These are phyloP conservation scores for Ditula angustiorana DNA, from an alignment of 2,888 invertebrate genomes.

Conservation along the genomic window DNA sequence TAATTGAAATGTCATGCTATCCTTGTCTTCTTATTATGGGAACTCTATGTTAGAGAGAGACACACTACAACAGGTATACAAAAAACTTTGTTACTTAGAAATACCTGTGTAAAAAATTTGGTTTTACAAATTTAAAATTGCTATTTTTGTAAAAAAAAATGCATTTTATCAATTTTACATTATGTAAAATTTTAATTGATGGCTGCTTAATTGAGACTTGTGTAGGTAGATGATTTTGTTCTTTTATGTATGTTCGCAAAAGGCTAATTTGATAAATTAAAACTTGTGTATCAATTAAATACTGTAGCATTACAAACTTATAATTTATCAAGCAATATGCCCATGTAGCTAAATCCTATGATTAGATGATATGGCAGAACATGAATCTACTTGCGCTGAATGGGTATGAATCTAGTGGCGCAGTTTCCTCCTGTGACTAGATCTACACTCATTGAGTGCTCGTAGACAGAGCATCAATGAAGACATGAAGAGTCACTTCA, in stretches of 20 bases:
- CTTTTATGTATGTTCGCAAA: too few species aligned
- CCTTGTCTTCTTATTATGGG: constrained; percentile 37
- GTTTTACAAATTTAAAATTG: too few species aligned
- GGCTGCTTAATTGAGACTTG: background rate
- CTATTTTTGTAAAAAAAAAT: too few species aligned
- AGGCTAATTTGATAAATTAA: too few species aligned
- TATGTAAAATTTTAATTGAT: too few species aligned
- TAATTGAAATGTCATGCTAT: constrained; percentile 37
- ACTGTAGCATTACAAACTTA: background rate
- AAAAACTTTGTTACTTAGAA: constrained; percentile 11
- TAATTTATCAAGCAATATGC: too few species aligned
- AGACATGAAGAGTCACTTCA: constrained; percentile 3
- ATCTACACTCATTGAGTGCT: constrained; percentile 94
- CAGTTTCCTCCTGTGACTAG: constrained; percentile 90
- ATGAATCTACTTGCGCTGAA: constrained; percentile 62
- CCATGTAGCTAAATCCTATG: too few species aligned
- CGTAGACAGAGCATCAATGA: constrained; percentile 56
- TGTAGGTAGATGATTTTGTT: background rate
- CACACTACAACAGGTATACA: constrained; percentile 6
- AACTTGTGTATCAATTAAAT: background rate
- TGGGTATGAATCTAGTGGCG: constrained; percentile 91
- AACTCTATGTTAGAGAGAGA: constrained; percentile 33
- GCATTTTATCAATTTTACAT: too few species aligned
- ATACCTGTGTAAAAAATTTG: background rate
- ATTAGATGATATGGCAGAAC: constrained; percentile 39